These are phyloP conservation scores for Cryptus armator DNA, from an alignment of 2,888 invertebrate species.

Conservation along the genomic window DNA sequence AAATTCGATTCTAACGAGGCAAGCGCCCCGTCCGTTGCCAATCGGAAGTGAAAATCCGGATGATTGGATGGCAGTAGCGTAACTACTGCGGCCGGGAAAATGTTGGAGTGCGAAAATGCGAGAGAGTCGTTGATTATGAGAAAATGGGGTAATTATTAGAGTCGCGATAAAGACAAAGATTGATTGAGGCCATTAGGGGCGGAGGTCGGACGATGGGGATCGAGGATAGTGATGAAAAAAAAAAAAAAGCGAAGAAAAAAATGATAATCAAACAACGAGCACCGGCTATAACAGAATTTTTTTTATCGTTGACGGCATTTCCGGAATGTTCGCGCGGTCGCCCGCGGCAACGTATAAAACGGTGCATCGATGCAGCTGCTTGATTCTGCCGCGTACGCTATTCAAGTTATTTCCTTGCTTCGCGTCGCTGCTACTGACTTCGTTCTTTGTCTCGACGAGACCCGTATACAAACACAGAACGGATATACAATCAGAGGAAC, in stretches of 20 bases:
- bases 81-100: conserved; percentile 22
- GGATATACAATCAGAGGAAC: not conserved
- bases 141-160: not conserved
- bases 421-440: not conserved
- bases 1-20: conserved; percentile 60
- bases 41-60: conserved; percentile 64
- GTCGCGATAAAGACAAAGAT: not conserved
- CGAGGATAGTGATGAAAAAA: not conserved
- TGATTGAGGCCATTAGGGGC: not conserved
- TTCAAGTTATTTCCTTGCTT: not conserved
- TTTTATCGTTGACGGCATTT: not conserved
- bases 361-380: not conserved
- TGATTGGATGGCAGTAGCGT: conserved; percentile 64
- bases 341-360: not conserved
- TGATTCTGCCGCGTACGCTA: not conserved
- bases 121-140: not conserved
- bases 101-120: not conserved
- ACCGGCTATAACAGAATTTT: not conserved
- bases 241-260: not conserved
- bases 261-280: not conserved
- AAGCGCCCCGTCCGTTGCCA: conserved; percentile 31
- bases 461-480: not conserved
- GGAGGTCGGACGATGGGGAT: not conserved
- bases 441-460: not conserved
- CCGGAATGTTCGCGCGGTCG: not conserved